Conservation (phyloP, 2,797 vertebrate species). For the Pantherophis vulpinus region DNA sequence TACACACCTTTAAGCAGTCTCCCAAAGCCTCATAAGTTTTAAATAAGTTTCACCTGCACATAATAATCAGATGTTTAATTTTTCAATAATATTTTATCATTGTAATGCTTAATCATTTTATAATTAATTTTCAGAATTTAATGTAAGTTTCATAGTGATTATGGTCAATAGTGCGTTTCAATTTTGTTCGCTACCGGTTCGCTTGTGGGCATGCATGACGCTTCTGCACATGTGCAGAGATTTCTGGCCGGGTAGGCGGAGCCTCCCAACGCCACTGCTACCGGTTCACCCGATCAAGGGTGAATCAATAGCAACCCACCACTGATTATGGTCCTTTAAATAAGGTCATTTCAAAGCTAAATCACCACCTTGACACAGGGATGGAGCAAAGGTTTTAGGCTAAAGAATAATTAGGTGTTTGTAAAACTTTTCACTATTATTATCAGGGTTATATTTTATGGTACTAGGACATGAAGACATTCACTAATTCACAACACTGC, state of each 20-base stretch:
- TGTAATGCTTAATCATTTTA: constrained; percentile 30
- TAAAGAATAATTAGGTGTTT: background rate
- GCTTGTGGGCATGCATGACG: too few relatives aligned
- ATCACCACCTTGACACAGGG: background rate
- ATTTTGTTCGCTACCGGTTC: too few relatives aligned
- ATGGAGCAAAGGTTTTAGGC: constrained; percentile 45
- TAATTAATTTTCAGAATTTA: constrained; percentile 37
- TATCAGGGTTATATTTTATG: constrained; percentile 39
- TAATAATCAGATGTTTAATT: background rate
- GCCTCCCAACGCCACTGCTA: too few relatives aligned
- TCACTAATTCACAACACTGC: constrained; percentile 14
- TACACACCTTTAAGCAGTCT: background rate
- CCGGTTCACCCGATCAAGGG: too few relatives aligned
- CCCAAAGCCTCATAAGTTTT: constrained; percentile 9
- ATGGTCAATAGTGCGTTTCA: background rate
- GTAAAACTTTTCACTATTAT: constrained; percentile 49
- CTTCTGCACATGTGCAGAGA: too few relatives aligned
- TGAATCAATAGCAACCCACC: too few relatives aligned
- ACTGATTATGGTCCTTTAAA: constrained; percentile 42
- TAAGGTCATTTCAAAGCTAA: constrained; percentile 29
- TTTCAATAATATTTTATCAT: constrained; percentile 16
- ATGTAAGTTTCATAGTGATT: constrained; percentile 38
- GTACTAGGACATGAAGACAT: constrained; percentile 18
- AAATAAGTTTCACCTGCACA: constrained; percentile 1
- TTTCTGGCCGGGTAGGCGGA: too few relatives aligned